These are phyloP conservation scores for Synaphobranchus kaupii DNA, from an alignment of 2,797 vertebrate genomes.

Conservation along the genomic window DNA sequence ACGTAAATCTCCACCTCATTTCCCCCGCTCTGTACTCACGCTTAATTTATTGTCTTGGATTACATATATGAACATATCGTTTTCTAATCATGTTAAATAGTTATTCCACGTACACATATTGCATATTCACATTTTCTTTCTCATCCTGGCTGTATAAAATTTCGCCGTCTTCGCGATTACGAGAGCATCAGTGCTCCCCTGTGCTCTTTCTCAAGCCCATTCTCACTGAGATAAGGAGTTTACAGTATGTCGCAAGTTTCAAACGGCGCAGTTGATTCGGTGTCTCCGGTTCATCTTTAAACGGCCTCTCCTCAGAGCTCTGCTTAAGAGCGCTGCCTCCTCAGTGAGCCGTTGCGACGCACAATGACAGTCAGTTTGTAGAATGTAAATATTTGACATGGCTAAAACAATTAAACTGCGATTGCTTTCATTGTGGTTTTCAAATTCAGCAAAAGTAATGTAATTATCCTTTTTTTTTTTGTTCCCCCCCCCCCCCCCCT, in stretches of 20 bases:
- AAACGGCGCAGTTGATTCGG: not conserved
- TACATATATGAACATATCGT: not conserved
- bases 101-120: not conserved
- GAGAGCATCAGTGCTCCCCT: not conserved
- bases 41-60: not conserved
- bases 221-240: not conserved
- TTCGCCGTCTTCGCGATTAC: not conserved
- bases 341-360: not conserved
- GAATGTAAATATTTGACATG: constrained; percentile 23
- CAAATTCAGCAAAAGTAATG: constrained; percentile 29
- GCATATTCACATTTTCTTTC: not conserved
- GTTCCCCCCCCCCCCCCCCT: constrained; percentile 23
- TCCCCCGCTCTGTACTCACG: not conserved
- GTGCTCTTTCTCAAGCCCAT: not conserved
- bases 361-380: constrained; percentile 16
- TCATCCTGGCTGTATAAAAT: not conserved
- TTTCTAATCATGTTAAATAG: not conserved
- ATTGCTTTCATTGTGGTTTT: constrained; percentile 22
- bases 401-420: not conserved
- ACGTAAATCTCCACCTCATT: not conserved
- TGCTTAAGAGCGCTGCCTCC: not conserved
- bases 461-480: constrained; percentile 30
- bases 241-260: too few relatives aligned
- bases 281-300: not conserved
- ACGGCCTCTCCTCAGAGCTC: not conserved